Evolutionary conservation across 2,113 vertebrate species (phyloP).

Genomic region (Prolemur simus): DNA sequence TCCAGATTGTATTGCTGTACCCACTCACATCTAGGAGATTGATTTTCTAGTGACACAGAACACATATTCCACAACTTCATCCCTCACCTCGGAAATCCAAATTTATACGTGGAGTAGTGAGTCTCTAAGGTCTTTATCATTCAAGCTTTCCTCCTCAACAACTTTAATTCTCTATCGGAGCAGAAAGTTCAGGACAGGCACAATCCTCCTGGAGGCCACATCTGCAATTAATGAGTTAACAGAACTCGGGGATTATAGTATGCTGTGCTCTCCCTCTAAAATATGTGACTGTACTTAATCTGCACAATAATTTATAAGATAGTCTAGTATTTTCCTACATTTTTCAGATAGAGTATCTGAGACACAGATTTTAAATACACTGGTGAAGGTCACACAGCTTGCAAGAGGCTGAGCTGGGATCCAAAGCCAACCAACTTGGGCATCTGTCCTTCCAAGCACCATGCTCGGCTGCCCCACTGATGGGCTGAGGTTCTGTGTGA

Average conservation of each 20-base stretch:
- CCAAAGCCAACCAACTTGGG: background rate
- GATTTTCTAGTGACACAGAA: background rate
- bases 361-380: background rate
- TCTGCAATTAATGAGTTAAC: background rate
- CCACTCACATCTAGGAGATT: background rate
- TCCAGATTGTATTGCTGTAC: background rate
- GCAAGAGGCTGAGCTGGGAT: background rate
- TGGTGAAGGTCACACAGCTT: background rate
- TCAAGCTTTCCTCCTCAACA: background rate
- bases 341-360: background rate
- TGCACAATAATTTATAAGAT: background rate
- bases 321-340: background rate
- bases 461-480: background rate
- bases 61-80: rapidly evolving
- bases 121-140: background rate
- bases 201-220: background rate
- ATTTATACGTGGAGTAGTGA: background rate
- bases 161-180: background rate
- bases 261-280: background rate
- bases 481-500: background rate
- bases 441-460: background rate
- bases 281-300: background rate
- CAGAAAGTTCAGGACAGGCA: background rate
- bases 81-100: background rate
- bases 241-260: background rate